phyloP scores from a whole-genome alignment of 2,113 vertebrate species.

The Amazona vittata region DNA sequence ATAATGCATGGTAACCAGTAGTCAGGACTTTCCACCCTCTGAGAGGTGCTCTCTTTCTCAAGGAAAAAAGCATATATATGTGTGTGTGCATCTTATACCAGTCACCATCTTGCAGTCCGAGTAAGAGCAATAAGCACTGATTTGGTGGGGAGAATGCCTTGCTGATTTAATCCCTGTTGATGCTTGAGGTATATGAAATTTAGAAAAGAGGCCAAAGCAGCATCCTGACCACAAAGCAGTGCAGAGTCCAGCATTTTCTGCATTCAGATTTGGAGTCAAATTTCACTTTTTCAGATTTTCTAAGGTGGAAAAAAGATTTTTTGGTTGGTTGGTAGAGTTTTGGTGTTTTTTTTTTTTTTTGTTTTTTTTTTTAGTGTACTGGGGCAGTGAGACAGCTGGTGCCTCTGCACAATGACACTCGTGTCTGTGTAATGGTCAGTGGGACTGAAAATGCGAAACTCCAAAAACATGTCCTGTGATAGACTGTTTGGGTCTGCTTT shows the following conservation, averaged over 20 bases:
- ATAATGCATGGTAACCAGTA: neutral
- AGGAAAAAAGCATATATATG: fast-evolving
- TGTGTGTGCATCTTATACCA: fast-evolving
- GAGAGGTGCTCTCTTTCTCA: neutral
- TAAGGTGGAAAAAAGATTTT: neutral
- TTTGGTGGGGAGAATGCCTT: neutral
- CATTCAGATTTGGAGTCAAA: neutral
- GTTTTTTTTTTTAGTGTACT: neutral
- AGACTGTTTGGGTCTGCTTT: neutral
- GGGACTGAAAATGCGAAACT: neutral
- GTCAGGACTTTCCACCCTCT: neutral
- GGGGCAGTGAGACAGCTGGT: neutral
- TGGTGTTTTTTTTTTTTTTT: no score
- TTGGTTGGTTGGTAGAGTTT: neutral
- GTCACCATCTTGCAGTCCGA: neutral
- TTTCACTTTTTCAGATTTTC: neutral
- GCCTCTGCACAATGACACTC: neutral
- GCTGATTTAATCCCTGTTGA: neutral
- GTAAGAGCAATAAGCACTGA: neutral
- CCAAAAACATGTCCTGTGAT: neutral
- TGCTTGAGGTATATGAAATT: neutral
- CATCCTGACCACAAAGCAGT: neutral
- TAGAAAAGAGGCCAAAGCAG: neutral
- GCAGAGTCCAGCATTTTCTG: neutral
- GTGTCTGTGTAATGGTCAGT: neutral